Conservation (phyloP, 2,113 vertebrate genomes). For the Ptilonorhynchus violaceus region DNA sequence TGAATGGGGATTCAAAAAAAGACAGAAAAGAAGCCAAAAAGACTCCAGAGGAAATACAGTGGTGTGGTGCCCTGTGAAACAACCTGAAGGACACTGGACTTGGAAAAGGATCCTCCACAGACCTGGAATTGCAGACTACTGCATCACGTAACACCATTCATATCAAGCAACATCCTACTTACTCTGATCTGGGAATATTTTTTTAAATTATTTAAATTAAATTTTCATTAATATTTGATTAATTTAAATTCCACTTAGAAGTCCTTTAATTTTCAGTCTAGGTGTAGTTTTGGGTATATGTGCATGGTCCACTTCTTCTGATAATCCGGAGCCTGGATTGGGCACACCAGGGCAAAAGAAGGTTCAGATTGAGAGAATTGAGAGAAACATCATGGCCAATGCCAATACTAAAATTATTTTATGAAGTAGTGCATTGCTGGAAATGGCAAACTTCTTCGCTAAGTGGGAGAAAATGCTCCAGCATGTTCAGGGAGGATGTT, state of each 20-base stretch:
- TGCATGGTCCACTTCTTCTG: neutral
- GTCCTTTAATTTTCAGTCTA: neutral
- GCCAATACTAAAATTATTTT: neutral
- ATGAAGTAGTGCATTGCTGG: neutral
- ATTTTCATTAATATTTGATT: neutral
- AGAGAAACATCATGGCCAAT: neutral
- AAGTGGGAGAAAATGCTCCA: neutral
- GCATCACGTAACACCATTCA: neutral
- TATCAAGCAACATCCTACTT: neutral
- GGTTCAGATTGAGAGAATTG: neutral
- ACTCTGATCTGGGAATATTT: neutral
- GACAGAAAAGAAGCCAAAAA: neutral
- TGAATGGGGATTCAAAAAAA: neutral
- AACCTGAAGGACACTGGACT: neutral
- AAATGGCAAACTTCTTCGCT: neutral
- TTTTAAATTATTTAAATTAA: neutral
- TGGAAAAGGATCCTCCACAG: neutral
- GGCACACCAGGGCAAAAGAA: neutral
- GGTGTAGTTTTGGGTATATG: neutral
- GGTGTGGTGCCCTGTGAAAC: neutral
- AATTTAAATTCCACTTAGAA: neutral
- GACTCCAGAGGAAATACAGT: neutral
- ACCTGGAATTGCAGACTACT: neutral
- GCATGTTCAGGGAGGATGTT: neutral
- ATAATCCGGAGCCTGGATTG: neutral